Evolutionary conservation across 2,113 vertebrate genomes (phyloP).

Genomic region (Amia ocellicauda): DNA sequence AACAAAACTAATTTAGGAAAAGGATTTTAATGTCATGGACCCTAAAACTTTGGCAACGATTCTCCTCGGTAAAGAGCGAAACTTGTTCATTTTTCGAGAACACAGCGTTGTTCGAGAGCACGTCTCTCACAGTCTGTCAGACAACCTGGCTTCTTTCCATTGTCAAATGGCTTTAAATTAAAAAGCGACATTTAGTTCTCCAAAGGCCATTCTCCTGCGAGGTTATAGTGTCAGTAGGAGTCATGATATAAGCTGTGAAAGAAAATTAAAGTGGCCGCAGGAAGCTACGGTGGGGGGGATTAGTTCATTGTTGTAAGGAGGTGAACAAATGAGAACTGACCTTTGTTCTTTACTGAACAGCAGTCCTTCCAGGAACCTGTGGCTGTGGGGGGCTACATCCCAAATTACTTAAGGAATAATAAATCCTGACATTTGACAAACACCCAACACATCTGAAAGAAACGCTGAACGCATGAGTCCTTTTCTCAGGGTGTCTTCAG

Average conservation of each 20-base stretch:
- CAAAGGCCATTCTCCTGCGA: conserved; percentile 26
- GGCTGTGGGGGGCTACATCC: conserved; percentile 39
- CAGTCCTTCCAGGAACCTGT: conserved; percentile 35
- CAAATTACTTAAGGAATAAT: conserved; percentile 49
- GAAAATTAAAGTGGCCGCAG: conserved; percentile 44
- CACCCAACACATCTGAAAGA: background rate
- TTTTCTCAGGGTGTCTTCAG: background rate
- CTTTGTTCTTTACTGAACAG: conserved; percentile 40
- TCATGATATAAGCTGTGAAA: conserved; percentile 30
- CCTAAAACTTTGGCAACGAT: too few relatives aligned
- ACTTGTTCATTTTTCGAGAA: too few relatives aligned
- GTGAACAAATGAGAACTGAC: conserved; percentile 36
- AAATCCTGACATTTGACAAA: conserved; percentile 43
- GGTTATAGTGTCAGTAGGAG: conserved; percentile 36
- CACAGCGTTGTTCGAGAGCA: too few relatives aligned
- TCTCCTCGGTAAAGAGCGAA: too few relatives aligned
- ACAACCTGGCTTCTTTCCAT: conserved; percentile 14
- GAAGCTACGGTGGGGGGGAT: conserved; percentile 35
- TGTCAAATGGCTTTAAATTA: conserved; percentile 31
- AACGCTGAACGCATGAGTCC: background rate
- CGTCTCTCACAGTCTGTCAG: conserved; percentile 5
- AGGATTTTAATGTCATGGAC: too few relatives aligned
- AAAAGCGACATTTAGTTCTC: conserved; percentile 22
- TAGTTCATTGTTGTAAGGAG: conserved; percentile 49
- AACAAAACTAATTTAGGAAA: too few relatives aligned